phyloP scores from a whole-genome alignment of 1,140 invertebrate genomes.

The Drosophila arawakana region DNA sequence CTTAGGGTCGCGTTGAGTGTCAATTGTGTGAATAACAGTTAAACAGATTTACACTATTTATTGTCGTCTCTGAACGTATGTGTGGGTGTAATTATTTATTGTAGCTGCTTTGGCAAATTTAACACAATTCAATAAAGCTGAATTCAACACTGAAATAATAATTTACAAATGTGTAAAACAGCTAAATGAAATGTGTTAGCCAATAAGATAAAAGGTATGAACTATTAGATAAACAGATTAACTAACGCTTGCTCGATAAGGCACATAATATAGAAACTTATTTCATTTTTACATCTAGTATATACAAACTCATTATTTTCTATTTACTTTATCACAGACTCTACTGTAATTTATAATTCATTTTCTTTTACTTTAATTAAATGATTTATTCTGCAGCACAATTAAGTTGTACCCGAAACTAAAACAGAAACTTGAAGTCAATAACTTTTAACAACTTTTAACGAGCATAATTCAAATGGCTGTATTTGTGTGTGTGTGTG shows the following conservation, averaged over 20 bases:
- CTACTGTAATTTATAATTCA: too few relatives aligned
- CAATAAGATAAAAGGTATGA: too few relatives aligned
- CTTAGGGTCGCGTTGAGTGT: conserved; percentile 70
- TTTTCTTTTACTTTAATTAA: too few relatives aligned
- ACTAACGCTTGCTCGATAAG: too few relatives aligned
- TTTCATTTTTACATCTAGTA: too few relatives aligned
- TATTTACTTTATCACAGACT: too few relatives aligned
- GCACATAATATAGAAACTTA: too few relatives aligned
- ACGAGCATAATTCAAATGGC: conserved; percentile 34
- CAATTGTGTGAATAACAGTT: conserved; percentile 75
- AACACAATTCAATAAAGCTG: conserved; percentile 12
- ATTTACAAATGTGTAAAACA: background rate
- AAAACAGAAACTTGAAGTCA: too few relatives aligned
- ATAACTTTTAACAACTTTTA: background rate
- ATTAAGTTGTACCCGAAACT: background rate
- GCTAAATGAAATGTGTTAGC: background rate
- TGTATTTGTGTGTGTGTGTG: conserved; percentile 22
- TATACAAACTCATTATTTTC: too few relatives aligned
- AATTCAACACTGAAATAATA: conserved; percentile 2
- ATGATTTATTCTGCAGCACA: background rate
- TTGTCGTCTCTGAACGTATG: conserved; percentile 36
- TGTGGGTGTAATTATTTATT: conserved; percentile 1
- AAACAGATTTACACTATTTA: conserved; percentile 75
- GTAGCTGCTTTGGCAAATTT: conserved; percentile 4
- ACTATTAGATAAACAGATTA: too few relatives aligned